phyloP scores from a whole-genome alignment of 2,888 invertebrate genomes.

The Rambutsinella grinnellia region DNA sequence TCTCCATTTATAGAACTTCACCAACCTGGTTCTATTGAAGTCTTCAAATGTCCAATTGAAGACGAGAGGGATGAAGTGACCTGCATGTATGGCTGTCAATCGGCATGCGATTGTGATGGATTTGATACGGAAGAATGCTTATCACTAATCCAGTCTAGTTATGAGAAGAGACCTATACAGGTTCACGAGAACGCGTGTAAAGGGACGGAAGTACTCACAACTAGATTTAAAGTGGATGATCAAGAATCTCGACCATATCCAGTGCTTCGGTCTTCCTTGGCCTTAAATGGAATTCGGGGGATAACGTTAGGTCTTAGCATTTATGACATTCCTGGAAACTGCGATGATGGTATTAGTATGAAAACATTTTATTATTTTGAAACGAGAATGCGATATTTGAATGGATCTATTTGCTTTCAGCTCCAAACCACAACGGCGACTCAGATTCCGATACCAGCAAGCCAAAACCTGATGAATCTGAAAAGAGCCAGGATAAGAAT shows the following conservation, averaged over 20 bases:
- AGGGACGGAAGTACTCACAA: slow-evolving; percentile 21
- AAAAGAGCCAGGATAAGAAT: no score
- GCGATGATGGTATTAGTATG: slow-evolving; percentile 42
- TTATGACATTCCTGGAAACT: slow-evolving; percentile 62
- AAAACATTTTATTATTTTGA: not conserved
- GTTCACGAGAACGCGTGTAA: slow-evolving; percentile 24
- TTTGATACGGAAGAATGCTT: slow-evolving; percentile 30
- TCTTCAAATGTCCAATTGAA: slow-evolving; percentile 34
- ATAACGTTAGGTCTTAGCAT: slow-evolving; percentile 61
- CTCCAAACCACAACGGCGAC: slow-evolving; percentile 16
- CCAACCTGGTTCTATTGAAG: slow-evolving; percentile 43
- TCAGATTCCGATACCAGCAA: not conserved
- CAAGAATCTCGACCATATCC: not conserved
- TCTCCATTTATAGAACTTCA: slow-evolving; percentile 30
- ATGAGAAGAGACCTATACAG: slow-evolving; percentile 5
- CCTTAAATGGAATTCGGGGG: slow-evolving; percentile 55
- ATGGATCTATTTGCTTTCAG: not conserved
- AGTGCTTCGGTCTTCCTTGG: slow-evolving; percentile 39
- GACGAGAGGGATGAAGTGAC: slow-evolving; percentile 13
- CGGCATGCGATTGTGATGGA: slow-evolving; percentile 15
- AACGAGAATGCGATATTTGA: no score
- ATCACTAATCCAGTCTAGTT: not conserved
- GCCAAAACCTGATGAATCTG: no score
- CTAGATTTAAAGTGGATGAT: slow-evolving; percentile 28
- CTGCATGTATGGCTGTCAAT: slow-evolving; percentile 1